Evolutionary conservation across 1,140 invertebrate genomes (phyloP), one percentile per base, ranked within the genome.

Genomic region (Drosophila orena): DNA sequence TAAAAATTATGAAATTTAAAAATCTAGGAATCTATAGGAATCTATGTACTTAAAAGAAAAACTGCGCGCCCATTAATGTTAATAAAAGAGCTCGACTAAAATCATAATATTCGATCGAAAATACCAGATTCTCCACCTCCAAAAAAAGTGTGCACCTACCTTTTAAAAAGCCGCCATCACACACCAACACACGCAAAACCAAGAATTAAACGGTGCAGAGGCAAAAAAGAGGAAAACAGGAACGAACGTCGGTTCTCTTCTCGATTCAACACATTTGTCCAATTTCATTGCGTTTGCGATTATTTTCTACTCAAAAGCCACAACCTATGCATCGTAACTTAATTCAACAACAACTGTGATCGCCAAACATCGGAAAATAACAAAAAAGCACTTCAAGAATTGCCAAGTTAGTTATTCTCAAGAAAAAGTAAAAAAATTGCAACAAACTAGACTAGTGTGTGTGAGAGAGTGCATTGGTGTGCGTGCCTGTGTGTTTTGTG

Each of bases 211-310:
- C 61, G 50, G 47, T 58, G 47, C 57, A 62, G 43, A 69, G 69
- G 40, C 38, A 56, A 56, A 56, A 52, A 54, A 30, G 72, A 54
- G 20, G 43, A 77, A 80, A 84, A 79, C 54, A 72, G 72, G 65
- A 75, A 71, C 62, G 68, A 65, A 86, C 57, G 71, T 83, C 71
- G 80, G 76, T 78, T 89, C 89, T 89, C 76, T 86, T 91, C 75
- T 75, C 59, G 77, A 91, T 79, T 89, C 81, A 91, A 91, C 83
- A 91, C 56, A 68, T 85, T 91, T 90, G 90, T 91, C 89, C 90
- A 91, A 90, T 91, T 91, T 91, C 75, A 89, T 88, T 79, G 90
- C 86, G 88, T 84, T 89, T 90, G 85, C 80, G 81, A 85, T 85
- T 79, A 70, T 91, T 88, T 91, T 90, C 81, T 91, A 88, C 74